phyloP scores from a whole-genome alignment of 1,140 invertebrate species.

The Philaenus spumarius region DNA sequence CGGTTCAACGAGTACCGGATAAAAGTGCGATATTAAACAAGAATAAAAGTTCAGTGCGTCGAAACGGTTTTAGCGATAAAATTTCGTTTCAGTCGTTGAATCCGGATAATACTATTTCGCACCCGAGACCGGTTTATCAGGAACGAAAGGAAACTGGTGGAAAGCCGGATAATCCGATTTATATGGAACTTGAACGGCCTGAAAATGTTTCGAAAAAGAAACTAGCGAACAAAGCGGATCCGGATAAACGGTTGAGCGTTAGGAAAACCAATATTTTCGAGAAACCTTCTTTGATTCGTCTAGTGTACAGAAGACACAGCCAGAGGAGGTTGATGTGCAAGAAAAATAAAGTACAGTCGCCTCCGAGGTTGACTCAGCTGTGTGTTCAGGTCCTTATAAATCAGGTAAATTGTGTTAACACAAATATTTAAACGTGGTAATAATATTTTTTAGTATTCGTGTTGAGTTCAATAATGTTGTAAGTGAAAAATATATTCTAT shows the following conservation, averaged over 20 bases:
- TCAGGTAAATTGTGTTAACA: conserved; percentile 12
- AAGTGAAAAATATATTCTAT: too few species aligned
- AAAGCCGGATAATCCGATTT: conserved; percentile 12
- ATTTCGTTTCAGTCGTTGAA: too few species aligned
- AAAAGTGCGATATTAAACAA: too few species aligned
- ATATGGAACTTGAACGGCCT: conserved; percentile 15
- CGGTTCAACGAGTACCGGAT: too few species aligned
- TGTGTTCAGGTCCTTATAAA: conserved; percentile 20
- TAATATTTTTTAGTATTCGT: too few species aligned
- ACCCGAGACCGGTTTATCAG: too few species aligned
- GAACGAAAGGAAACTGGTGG: too few species aligned
- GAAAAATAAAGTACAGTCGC: neutral
- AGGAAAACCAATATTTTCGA: conserved; percentile 9
- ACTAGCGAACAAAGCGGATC: neutral
- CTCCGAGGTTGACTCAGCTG: conserved; percentile 21
- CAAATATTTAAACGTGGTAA: too few species aligned
- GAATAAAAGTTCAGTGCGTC: too few species aligned
- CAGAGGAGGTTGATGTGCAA: neutral
- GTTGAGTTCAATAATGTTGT: too few species aligned
- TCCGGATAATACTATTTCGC: too few species aligned
- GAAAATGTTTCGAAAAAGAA: neutral
- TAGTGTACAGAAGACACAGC: conserved; percentile 11
- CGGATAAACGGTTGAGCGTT: neutral
- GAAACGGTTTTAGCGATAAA: too few species aligned
- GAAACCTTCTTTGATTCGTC: conserved; percentile 1